Evolutionary conservation across 2,888 invertebrate species (phyloP), one percentile per base, ranked within the genome.

Genomic region (Corythucha ciliata): DNA sequence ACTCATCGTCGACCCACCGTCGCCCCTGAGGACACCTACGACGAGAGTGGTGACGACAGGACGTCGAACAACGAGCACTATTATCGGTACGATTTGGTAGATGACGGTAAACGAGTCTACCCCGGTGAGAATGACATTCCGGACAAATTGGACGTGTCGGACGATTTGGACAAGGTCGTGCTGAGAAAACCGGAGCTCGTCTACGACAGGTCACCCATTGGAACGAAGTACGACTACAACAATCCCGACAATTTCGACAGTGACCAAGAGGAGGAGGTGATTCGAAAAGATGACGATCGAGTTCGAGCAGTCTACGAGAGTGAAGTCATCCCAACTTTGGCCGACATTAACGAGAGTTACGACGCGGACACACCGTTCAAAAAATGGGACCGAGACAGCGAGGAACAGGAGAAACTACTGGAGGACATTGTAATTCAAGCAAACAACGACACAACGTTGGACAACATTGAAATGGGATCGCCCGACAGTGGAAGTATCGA

Each of bases 361-460:
- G 56, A 55, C 6, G 52, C 55, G 12, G 57, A 54, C 26, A 60
- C 60, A 20, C 60, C 62, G 12, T 64, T 63, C 47, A 60, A 58
- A 6, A 59, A 60, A 40, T 63, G 63, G 63, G 63, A 63, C 52
- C 57, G 58, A n/a, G 62, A 60, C 21, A 64, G 64, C 44, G 63
- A 63, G 34, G 64, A 64, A 41, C 63, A 63, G 36, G 64, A 64
- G 45, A 59, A 59, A 25, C 55, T 60, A 33, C 48, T 62, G 39
- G 62, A 62, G 41, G 59, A 62, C 25, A 59, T 60, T 21, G 58
- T 61, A 22, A 53, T 58, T 16, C 57, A 61, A 41, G 57, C 57
- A 4, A 55, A 58, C 14, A 48, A 55, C 32, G 53, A 55, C 7
- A n/a, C n/a, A n/a, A 50, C 54, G 8, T 37, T 55, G 25, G 55